phyloP scores from a whole-genome alignment of 2,888 invertebrate species.

The Cecidostiba fungosa region DNA sequence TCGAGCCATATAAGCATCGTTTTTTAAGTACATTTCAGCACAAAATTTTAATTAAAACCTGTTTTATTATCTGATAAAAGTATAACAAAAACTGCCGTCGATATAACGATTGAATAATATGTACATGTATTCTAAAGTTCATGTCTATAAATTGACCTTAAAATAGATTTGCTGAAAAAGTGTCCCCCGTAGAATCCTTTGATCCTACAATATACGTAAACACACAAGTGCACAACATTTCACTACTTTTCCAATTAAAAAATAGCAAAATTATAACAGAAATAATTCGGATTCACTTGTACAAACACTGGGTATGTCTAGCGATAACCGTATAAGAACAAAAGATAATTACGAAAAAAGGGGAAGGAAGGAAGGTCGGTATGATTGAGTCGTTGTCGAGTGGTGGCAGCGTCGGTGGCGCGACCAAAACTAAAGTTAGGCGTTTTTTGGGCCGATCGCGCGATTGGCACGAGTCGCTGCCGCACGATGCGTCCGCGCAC shows the following conservation, averaged over 20 bases:
- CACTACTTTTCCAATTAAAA: background rate
- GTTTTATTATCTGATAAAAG: background rate
- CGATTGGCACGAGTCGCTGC: constrained; percentile 53
- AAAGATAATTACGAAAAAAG: background rate
- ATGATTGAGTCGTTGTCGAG: background rate
- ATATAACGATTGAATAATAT: too few species aligned
- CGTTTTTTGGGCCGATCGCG: constrained; percentile 59
- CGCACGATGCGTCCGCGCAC: background rate
- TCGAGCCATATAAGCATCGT: too few species aligned
- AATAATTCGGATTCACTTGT: too few species aligned
- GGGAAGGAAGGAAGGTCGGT: background rate
- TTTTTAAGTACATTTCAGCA: background rate
- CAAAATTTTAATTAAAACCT: background rate
- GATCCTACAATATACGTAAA: background rate
- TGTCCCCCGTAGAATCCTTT: background rate
- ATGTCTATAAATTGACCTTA: background rate
- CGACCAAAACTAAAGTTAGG: constrained; percentile 69
- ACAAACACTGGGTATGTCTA: background rate
- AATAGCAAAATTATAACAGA: too few species aligned
- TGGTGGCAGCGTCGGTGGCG: constrained; percentile 52
- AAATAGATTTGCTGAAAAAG: background rate
- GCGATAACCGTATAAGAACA: background rate
- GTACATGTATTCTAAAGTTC: too few species aligned
- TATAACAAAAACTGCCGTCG: background rate
- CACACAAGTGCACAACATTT: background rate